phyloP scores from a whole-genome alignment of 2,113 vertebrate genomes.

The Centropus bengalensis region DNA sequence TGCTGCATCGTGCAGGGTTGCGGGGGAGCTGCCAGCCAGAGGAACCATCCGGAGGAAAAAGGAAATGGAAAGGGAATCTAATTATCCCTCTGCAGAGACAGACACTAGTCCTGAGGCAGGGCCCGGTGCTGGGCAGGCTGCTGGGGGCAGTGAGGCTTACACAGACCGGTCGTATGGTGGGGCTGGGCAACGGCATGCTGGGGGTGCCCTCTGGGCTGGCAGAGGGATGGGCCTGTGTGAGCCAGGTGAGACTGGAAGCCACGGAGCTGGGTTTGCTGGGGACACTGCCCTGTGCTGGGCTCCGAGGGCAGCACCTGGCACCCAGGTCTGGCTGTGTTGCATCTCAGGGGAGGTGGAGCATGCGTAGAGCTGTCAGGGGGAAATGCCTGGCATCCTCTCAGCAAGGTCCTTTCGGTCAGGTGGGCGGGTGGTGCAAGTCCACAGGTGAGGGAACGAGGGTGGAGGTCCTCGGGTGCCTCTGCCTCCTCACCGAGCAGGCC shows the following conservation, averaged over 20 bases:
- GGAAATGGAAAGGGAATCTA: conserved; percentile 49
- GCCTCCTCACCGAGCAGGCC: rapidly evolving
- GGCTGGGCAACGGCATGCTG: not conserved
- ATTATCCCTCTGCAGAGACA: conserved; percentile 42
- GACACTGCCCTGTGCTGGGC: rapidly evolving
- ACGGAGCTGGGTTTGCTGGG: rapidly evolving
- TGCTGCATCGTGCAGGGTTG: conserved; percentile 5
- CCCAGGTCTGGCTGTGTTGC: rapidly evolving
- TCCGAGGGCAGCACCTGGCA: rapidly evolving
- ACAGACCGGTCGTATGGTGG: rapidly evolving
- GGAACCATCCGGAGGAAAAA: conserved; percentile 12
- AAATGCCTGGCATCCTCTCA: not conserved
- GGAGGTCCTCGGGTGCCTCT: not conserved
- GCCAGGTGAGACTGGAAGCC: not conserved
- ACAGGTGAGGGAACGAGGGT: not conserved
- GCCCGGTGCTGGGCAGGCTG: not conserved
- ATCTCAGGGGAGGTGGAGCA: not conserved
- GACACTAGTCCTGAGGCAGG: rapidly evolving
- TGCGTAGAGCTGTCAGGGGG: not conserved
- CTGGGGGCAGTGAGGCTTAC: not conserved
- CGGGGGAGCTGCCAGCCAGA: not conserved
- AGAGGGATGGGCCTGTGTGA: not conserved
- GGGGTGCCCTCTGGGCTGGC: not conserved
- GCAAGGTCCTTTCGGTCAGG: rapidly evolving
- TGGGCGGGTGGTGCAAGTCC: not conserved